phyloP scores from a whole-genome alignment of 2,797 vertebrate species.

The Telmatherina bonti region DNA sequence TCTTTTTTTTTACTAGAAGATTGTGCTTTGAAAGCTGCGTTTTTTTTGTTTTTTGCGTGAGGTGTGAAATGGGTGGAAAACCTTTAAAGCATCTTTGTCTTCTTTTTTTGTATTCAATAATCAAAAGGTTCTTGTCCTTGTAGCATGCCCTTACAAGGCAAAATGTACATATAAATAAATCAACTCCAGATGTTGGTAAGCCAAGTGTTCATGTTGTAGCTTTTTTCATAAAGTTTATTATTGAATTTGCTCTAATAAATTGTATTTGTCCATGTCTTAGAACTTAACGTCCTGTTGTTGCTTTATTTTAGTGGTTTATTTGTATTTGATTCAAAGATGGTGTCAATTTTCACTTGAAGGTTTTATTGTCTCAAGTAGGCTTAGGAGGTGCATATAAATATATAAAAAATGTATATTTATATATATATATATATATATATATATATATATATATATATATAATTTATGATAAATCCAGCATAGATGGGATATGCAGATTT shows the following conservation, averaged over 20 bases:
- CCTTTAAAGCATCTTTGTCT: conserved; percentile 34
- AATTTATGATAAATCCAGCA: too few relatives aligned
- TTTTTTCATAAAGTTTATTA: conserved; percentile 82
- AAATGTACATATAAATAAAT: conserved; percentile 84
- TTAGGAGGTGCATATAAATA: too few relatives aligned
- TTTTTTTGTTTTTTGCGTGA: conserved; percentile 53
- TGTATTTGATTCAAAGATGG: not conserved
- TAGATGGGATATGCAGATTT: too few relatives aligned
- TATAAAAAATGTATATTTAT: too few relatives aligned
- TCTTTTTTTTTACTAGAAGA: conserved; percentile 38
- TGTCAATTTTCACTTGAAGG: not conserved
- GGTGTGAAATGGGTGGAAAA: conserved; percentile 47
- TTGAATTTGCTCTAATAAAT: conserved; percentile 85
- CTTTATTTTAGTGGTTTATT: not conserved
- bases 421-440: too few relatives aligned
- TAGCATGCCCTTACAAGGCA: conserved; percentile 85
- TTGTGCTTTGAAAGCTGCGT: conserved; percentile 43
- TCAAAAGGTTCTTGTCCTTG: conserved; percentile 74
- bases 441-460: too few relatives aligned
- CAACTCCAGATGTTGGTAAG: conserved; percentile 77
- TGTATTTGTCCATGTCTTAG: conserved; percentile 78
- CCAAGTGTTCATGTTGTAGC: conserved; percentile 78
- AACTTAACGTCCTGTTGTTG: conserved; percentile 13
- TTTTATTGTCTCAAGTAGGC: not conserved
- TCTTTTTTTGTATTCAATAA: conserved; percentile 55